Evolutionary conservation across 1,140 invertebrate species (phyloP).

Genomic region (Bradynema listronoti): DNA sequence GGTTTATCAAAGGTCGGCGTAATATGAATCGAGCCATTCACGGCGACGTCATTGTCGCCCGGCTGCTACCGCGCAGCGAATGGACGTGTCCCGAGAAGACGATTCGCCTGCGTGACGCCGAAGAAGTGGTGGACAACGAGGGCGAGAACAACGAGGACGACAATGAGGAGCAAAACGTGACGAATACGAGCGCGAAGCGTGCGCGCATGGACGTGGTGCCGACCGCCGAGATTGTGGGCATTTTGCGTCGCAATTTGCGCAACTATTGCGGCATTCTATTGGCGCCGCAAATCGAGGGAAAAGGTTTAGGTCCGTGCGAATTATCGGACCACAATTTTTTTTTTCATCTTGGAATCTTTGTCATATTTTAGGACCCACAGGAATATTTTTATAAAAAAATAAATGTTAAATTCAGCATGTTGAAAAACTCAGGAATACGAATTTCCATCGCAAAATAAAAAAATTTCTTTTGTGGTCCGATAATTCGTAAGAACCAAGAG

Average conservation of each 20-base stretch:
- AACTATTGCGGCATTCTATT: constrained; percentile 87
- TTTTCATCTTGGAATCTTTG: too few relatives aligned
- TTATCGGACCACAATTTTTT: too few relatives aligned
- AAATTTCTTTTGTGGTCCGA: too few relatives aligned
- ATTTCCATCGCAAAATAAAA: too few relatives aligned
- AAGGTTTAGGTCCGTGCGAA: too few relatives aligned
- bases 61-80: constrained; percentile 78
- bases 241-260: constrained; percentile 89
- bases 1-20: constrained; percentile 30
- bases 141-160: constrained; percentile 25
- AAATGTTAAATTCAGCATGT: too few relatives aligned
- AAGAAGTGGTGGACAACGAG: constrained; percentile 48
- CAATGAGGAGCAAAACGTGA: constrained; percentile 21
- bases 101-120: constrained; percentile 56
- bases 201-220: constrained; percentile 74
- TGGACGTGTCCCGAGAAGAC: constrained; percentile 71
- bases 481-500: too few relatives aligned
- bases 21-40: constrained; percentile 80
- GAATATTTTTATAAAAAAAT: too few relatives aligned
- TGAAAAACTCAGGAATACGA: too few relatives aligned
- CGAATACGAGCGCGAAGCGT: constrained; percentile 50
- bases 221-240: constrained; percentile 87
- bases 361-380: too few relatives aligned
- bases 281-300: constrained; percentile 66
- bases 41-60: constrained; percentile 84